Conservation (phyloP, 2,797 vertebrate species). For the Amblyopsis hoosieri region DNA sequence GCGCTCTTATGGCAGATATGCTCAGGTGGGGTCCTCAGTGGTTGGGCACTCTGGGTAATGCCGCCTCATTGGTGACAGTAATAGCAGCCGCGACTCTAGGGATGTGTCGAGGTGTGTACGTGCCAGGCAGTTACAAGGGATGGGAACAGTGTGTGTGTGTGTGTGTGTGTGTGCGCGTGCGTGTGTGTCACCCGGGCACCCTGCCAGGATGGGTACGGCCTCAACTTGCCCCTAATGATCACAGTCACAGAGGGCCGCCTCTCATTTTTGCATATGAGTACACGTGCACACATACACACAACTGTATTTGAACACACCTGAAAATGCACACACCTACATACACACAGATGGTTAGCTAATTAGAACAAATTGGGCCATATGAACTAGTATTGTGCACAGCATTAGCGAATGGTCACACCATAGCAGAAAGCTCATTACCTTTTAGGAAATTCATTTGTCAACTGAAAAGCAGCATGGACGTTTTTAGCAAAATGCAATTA, state of each 20-base stretch:
- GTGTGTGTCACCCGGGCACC: constrained; percentile 26
- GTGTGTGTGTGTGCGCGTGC: constrained; percentile 1
- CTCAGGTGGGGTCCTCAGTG: constrained; percentile 42
- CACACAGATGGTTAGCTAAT: constrained; percentile 54
- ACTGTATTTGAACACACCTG: background rate
- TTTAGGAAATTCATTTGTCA: constrained; percentile 65
- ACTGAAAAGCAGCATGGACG: constrained; percentile 49
- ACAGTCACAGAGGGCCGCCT: constrained; percentile 20
- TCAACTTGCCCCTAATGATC: constrained; percentile 70
- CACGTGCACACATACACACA: constrained; percentile 9
- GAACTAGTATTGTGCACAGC: constrained; percentile 50
- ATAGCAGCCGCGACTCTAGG: constrained; percentile 56
- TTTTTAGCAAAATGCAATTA: constrained; percentile 42
- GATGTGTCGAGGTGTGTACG: constrained; percentile 64
- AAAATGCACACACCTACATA: constrained; percentile 4
- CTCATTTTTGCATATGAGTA: background rate
- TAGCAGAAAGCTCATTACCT: constrained; percentile 60
- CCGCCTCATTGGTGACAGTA: constrained; percentile 64
- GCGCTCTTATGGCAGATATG: constrained; percentile 47
- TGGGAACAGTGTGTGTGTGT: constrained; percentile 7
- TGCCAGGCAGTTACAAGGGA: constrained; percentile 51
- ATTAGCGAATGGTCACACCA: constrained; percentile 50
- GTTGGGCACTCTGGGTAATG: constrained; percentile 61
- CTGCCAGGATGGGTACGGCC: constrained; percentile 58
- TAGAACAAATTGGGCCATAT: constrained; percentile 61